Conservation (phyloP, 2,797 vertebrate genomes). For the Anguilla obscura region DNA sequence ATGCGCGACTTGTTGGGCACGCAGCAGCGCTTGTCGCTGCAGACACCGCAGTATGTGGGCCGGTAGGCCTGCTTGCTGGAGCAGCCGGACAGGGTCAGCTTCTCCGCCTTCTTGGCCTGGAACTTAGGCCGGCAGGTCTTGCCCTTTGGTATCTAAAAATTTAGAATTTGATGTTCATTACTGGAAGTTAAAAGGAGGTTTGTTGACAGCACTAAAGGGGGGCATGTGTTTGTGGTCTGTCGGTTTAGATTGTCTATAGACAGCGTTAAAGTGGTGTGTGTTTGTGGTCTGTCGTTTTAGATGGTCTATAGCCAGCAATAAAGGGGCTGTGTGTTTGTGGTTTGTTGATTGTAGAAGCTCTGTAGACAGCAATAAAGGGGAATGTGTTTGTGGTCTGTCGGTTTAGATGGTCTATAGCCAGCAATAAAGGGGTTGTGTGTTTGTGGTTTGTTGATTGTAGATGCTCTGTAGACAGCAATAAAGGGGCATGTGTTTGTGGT, state of each 20-base stretch:
- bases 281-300: not conserved
- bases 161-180: constrained; percentile 18
- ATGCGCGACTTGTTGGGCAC: constrained; percentile 84
- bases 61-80: constrained; percentile 80
- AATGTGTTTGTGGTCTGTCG: not conserved
- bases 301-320: not conserved
- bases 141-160: constrained; percentile 81
- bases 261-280: not conserved
- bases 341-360: not conserved
- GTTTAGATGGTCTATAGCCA: not conserved
- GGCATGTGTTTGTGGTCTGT: not conserved
- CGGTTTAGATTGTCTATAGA: not conserved
- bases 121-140: constrained; percentile 87
- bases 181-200: not conserved
- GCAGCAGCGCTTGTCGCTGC: constrained; percentile 89
- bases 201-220: not conserved
- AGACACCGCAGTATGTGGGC: constrained; percentile 87
- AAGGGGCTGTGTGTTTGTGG: not conserved
- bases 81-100: constrained; percentile 85
- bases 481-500: not conserved
- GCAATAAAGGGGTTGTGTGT: not conserved
- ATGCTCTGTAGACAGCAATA: too few species aligned
- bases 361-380: not conserved
- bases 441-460: not conserved
- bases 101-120: constrained; percentile 81